Percentiles rank a stretch among this genome's conserved stretches.
Conservation (phyloP, 2,113 vertebrate genomes). For the Craseonycteris thonglongyai region DNA sequence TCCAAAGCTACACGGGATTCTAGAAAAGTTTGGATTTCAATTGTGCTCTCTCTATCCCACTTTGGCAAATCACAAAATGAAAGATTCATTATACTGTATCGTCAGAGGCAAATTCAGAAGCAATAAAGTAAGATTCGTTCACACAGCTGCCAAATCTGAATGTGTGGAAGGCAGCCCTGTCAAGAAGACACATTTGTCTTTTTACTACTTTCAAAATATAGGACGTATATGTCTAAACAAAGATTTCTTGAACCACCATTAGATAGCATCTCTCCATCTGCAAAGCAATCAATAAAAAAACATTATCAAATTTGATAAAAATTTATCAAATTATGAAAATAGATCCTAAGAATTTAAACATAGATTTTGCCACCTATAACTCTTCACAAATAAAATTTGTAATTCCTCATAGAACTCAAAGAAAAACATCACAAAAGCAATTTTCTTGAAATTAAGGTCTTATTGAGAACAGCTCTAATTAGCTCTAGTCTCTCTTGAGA, state of each 20-base stretch:
- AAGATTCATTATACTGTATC: neutral
- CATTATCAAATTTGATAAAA: no score
- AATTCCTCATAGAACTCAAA: neutral
- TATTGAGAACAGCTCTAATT: neutral
- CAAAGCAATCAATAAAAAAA: neutral
- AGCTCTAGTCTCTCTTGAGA: neutral
- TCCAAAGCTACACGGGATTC: neutral
- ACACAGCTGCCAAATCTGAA: neutral
- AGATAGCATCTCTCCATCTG: constrained; percentile 27
- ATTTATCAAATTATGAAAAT: neutral
- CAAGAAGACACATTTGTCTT: neutral
- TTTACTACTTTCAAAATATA: neutral
- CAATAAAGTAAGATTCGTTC: neutral
- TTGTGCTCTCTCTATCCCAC: neutral
- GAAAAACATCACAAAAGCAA: neutral
- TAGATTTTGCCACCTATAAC: neutral
- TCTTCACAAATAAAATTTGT: neutral
- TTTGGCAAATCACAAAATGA: neutral
- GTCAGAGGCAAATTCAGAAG: neutral
- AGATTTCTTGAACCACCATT: constrained; percentile 13
- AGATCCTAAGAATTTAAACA: neutral
- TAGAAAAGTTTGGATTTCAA: neutral
- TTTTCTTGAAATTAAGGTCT: neutral
- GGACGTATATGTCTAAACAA: neutral
- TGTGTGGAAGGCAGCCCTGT: neutral